Evolutionary conservation across 1,140 invertebrate species (phyloP), one percentile per base, ranked within the genome.

Genomic region (Drosophila repleta): DNA sequence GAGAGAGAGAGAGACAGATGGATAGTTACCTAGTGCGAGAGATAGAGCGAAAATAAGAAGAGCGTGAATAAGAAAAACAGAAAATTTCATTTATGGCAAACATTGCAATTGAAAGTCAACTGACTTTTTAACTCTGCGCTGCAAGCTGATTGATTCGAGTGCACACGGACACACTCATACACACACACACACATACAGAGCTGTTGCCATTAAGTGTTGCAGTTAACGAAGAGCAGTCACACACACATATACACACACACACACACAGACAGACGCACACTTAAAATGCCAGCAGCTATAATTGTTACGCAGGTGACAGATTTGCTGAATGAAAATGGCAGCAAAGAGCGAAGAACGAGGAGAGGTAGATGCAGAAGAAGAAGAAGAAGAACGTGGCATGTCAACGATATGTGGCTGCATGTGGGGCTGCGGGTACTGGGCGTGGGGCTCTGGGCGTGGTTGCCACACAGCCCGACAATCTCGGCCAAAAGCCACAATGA

Each of bases 291-390:
- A 88, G 83, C 83, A 88, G 83, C 79, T 83, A 87, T 87, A 87
- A 87, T 87, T 87, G 83, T 87, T 87, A 87, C 83, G 88, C 83
- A 87, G 83, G 83, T 87, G 83, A 87, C 83, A 87, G 83, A 87
- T 89, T 67, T 87, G 83, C 75, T 87, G 83, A 87, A 88, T 87
- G 83, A 76, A 69, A 74, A 71, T 74, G 81, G 64, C 81, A 68
- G 52, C 35, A 13, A 26, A 46, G 41, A 18, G 56, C 52, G 67
- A 52, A 56, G 53, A 43, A 26, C 11, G 53, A 53, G 18, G 3
- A 37, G 15, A 15, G 35, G 26, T 17, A 32, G 21, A n/a, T 29
- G 39, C 21, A 45, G 21, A 18, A 51, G 24, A 52, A 10, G 29
- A 15, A 32, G 29, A 29, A 29, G 29, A 20, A 21, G 51, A 29